Evolutionary conservation across 2,113 vertebrate genomes (phyloP).

Genomic region (Lonchura striata): DNA sequence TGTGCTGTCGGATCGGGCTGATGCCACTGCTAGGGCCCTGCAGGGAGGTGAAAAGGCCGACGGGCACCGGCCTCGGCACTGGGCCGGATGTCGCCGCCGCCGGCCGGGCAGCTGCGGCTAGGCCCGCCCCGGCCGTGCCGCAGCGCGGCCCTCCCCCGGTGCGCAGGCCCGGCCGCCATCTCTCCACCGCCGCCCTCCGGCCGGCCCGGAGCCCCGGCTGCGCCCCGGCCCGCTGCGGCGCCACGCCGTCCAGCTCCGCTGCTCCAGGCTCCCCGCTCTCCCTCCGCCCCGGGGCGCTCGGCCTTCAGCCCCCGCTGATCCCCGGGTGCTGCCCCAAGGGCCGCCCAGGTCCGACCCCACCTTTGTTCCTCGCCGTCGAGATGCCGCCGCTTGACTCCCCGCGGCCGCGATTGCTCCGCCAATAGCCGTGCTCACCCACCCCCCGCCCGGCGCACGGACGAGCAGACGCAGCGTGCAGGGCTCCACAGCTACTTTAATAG

Average conservation of each 20-base stretch:
- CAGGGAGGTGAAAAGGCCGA: constrained; percentile 72
- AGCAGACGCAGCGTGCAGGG: constrained; percentile 41
- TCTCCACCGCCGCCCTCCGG: neutral
- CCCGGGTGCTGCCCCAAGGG: neutral
- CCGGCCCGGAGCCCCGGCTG: neutral
- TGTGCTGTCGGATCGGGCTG: accelerated
- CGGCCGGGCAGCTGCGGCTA: neutral
- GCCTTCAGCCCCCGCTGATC: neutral
- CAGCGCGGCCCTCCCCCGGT: neutral
- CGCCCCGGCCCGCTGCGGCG: neutral
- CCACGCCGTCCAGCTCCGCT: neutral
- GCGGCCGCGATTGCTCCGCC: neutral
- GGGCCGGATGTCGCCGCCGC: constrained; percentile 13
- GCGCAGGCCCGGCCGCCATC: constrained; percentile 4
- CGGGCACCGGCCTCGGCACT: neutral
- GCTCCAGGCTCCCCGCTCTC: neutral
- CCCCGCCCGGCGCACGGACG: neutral
- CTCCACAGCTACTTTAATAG: constrained; percentile 80
- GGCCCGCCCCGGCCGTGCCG: neutral
- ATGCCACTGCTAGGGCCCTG: accelerated
- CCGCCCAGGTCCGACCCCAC: neutral
- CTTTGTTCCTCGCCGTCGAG: neutral
- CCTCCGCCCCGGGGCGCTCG: too few species aligned
- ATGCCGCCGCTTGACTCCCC: neutral
- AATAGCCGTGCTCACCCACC: neutral